Evolutionary conservation across 2,797 vertebrate species (phyloP).

Genomic region (Melanotaenia maccullochi): DNA sequence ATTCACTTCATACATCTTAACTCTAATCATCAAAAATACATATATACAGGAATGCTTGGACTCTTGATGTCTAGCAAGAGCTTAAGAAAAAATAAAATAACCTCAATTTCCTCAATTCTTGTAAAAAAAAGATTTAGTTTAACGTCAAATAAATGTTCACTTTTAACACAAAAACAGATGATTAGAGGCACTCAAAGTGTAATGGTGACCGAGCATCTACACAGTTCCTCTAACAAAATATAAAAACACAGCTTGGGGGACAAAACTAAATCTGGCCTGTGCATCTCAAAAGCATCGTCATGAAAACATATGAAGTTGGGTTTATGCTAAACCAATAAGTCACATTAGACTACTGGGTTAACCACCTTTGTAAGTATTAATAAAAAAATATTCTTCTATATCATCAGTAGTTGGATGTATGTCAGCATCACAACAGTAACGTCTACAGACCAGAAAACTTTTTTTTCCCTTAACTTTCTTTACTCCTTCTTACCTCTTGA

Average conservation of each 20-base stretch:
- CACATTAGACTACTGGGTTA: neutral
- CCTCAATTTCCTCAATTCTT: neutral
- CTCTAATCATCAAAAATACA: slow-evolving; percentile 62
- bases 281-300: slow-evolving; percentile 39
- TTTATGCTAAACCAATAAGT: slow-evolving; percentile 3
- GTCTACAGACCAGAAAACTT: neutral
- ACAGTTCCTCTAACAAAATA: slow-evolving; percentile 27
- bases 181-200: slow-evolving; percentile 54
- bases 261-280: slow-evolving; percentile 43
- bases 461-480: neutral
- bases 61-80: slow-evolving; percentile 57
- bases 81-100: slow-evolving; percentile 62
- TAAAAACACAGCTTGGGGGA: slow-evolving; percentile 27
- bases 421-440: neutral
- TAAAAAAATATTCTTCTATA: neutral
- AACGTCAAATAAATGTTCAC: slow-evolving; percentile 50
- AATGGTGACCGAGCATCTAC: slow-evolving; percentile 35
- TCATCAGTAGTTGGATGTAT: slow-evolving; percentile 5
- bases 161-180: slow-evolving; percentile 36
- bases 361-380: neutral
- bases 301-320: neutral
- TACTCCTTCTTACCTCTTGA: neutral
- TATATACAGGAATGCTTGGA: slow-evolving; percentile 72
- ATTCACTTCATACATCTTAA: slow-evolving; percentile 55
- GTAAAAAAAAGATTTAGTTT: slow-evolving; percentile 36